Conservation (phyloP, 2,113 vertebrate genomes). For the Vulpes vulpes region DNA sequence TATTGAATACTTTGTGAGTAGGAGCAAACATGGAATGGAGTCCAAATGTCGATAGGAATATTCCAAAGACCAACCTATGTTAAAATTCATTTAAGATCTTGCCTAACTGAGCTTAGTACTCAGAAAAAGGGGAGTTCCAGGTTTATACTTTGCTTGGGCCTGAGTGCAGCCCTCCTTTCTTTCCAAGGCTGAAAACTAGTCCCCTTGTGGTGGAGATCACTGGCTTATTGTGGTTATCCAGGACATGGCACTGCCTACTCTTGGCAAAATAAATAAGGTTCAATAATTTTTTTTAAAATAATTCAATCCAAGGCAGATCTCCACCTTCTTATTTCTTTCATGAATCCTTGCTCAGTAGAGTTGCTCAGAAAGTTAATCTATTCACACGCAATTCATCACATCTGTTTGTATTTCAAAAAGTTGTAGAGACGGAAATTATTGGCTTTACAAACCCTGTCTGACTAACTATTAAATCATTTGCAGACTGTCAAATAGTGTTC, state of each 20-base stretch:
- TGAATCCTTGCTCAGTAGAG: slow-evolving; percentile 35
- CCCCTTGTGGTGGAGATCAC: not conserved
- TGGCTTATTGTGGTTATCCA: not conserved
- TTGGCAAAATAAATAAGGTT: slow-evolving; percentile 51
- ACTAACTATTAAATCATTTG: slow-evolving; percentile 74
- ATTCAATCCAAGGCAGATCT: slow-evolving; percentile 22
- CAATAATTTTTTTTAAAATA: not conserved
- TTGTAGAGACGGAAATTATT: slow-evolving; percentile 56
- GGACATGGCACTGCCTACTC: not conserved
- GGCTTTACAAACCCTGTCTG: slow-evolving; percentile 61
- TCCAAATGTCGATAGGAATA: not conserved
- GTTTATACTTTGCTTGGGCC: not conserved
- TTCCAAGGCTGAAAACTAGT: not conserved
- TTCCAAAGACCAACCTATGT: not conserved
- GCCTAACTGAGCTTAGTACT: not conserved
- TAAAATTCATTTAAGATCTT: not conserved
- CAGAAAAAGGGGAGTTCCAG: not conserved
- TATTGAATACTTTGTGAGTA: not conserved
- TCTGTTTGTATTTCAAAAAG: slow-evolving; percentile 71
- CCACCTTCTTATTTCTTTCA: slow-evolving; percentile 61
- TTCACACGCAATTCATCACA: slow-evolving; percentile 59
- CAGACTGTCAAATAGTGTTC: slow-evolving; percentile 64
- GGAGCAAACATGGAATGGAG: not conserved
- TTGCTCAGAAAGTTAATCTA: slow-evolving; percentile 58
- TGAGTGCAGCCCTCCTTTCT: not conserved